Conservation (phyloP, 2,113 vertebrate species). For the Engystomops pustulosus region DNA sequence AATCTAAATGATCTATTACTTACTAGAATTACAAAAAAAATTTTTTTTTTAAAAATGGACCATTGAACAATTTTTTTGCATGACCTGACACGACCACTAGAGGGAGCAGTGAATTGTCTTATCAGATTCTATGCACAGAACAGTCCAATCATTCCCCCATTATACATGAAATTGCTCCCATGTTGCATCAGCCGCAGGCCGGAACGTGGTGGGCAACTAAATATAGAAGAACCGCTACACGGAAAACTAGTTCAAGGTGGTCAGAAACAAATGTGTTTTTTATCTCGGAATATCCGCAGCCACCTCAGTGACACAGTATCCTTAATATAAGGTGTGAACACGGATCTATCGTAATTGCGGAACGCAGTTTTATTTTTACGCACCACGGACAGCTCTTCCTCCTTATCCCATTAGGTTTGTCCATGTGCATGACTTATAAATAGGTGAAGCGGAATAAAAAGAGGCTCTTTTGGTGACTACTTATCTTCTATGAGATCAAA, state of each 20-base stretch:
- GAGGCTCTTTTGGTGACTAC: no score
- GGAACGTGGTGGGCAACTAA: neutral
- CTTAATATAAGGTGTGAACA: no score
- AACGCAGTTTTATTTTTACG: no score
- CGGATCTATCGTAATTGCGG: no score
- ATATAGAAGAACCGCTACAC: neutral
- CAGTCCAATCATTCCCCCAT: neutral
- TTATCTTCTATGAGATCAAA: no score
- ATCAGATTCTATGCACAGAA: neutral
- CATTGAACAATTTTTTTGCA: neutral
- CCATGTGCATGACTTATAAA: no score
- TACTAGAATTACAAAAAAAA: neutral
- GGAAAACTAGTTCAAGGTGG: neutral
- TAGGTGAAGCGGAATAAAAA: no score
- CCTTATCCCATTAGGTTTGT: no score
- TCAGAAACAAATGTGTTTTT: neutral
- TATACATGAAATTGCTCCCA: neutral
- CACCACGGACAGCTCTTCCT: no score
- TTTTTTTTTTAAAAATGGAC: no score
- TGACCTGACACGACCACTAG: neutral
- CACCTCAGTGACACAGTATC: no score
- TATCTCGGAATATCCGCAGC: no score
- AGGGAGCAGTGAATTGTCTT: neutral
- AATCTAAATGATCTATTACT: neutral
- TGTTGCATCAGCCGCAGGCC: conserved; percentile 6